These are phyloP conservation scores for Pleuronectes platessa DNA, from an alignment of 2,113 vertebrate species.

Conservation along the genomic window DNA sequence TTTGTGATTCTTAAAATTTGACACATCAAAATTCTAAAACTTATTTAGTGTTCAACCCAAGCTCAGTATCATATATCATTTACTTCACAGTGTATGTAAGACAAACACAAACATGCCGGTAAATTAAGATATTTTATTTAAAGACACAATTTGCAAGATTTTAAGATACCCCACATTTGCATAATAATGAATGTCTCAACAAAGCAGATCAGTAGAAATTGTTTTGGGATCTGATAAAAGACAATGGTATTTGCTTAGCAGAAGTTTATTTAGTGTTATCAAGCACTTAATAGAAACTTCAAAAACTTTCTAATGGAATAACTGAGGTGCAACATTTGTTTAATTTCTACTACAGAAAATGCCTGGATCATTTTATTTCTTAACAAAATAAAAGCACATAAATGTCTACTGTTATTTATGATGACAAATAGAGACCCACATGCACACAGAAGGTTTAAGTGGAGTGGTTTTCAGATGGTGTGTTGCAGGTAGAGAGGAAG, in stretches of 20 bases:
- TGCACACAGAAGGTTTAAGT: neutral
- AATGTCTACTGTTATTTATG: too few relatives aligned
- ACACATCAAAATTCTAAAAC: neutral
- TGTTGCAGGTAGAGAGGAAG: constrained; percentile 77
- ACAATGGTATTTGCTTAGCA: neutral
- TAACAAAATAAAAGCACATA: too few relatives aligned
- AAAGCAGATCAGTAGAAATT: neutral
- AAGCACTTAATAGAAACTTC: neutral
- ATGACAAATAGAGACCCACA: too few relatives aligned
- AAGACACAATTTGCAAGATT: constrained; percentile 11
- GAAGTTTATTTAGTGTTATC: neutral
- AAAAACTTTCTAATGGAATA: neutral
- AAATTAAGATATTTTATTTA: constrained; percentile 48
- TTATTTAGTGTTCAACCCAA: neutral
- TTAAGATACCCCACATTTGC: neutral
- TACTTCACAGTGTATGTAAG: neutral
- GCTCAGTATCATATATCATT: neutral
- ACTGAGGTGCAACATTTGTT: neutral
- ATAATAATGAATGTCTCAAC: neutral
- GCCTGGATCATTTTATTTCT: too few relatives aligned
- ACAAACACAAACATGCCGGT: constrained; percentile 5
- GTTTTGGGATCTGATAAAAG: neutral
- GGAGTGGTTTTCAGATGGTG: constrained; percentile 57
- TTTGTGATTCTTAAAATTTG: neutral
- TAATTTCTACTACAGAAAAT: neutral